phyloP scores from a whole-genome alignment of 2,797 vertebrate genomes.

The Cyclura pinguis region DNA sequence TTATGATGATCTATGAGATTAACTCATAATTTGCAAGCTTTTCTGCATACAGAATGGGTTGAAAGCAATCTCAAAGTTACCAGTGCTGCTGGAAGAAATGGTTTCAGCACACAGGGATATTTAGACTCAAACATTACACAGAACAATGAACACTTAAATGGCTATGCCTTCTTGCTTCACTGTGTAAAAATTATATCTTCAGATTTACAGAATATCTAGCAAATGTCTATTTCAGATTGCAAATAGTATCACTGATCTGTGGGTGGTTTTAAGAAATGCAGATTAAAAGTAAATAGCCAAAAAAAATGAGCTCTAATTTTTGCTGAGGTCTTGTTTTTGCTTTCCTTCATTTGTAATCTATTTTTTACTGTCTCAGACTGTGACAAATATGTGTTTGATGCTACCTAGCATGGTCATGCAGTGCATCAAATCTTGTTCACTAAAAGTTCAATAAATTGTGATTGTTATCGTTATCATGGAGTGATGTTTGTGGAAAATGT shows the following conservation, averaged over 20 bases:
- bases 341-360: neutral
- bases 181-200: neutral
- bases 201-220: neutral
- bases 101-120: neutral
- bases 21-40: neutral
- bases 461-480: neutral
- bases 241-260: neutral
- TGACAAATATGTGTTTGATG: neutral
- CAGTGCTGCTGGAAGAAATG: neutral
- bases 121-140: neutral
- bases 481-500: neutral
- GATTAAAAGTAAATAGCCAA: neutral
- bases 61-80: neutral
- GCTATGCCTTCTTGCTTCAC: neutral
- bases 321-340: neutral
- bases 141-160: neutral
- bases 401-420: neutral
- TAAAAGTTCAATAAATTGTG: constrained; percentile 52
- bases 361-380: neutral
- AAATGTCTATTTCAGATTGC: neutral
- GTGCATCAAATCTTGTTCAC: neutral
- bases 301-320: neutral
- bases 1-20: neutral
- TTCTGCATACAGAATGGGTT: neutral
- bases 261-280: neutral